Evolutionary conservation across 2,797 vertebrate genomes (phyloP), one percentile per base, ranked within the genome.

Genomic region (Botia almorhae): DNA sequence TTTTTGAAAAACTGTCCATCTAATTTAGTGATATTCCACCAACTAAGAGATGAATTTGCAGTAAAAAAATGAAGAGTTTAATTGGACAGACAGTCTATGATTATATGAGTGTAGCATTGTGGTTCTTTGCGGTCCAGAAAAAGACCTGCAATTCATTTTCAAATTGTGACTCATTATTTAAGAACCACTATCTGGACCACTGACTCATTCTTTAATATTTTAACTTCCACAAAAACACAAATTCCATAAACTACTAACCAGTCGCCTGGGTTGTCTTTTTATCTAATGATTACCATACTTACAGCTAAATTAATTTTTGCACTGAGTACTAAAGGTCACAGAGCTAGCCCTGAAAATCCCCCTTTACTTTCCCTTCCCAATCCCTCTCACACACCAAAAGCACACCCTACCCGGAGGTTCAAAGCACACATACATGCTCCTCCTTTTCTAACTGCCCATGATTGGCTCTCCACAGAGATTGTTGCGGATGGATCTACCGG

Each of bases 401-500:
- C 39, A 74, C 43, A 75, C 56, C 71, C 55, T 74, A 75, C 68
- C 77, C 36, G 70, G 81, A 85, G 85, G 83, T 84, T 86, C 83
- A 83, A 64, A 74, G 21, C 55, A 33, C 74, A 55, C 48, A 29
- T 39, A 68, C 29, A 21, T 21, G 1, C n/a, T 3, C 14, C 21
- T 69, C 14, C 55, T 56, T n/a, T 33, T 55, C 74, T 86, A 53
- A 88, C 70, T 60, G 11, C 2, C 69, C 55, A 19, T 81, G 82
- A 83, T 78, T 87, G 84, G 69, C 85, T 88, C 33, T 81, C 74
- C 74, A n/a, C 90, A 96, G 93, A 91, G 91, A 84, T 92, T 94
- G 73, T 89, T 95, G 77, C 90, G 93, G 81, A 96, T 95, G 93
- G 92, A 93, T 76, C 88, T 95, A 85, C 93, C 92, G 0, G 94